Conservation (phyloP, 2,113 vertebrate species). For the human region DNA sequence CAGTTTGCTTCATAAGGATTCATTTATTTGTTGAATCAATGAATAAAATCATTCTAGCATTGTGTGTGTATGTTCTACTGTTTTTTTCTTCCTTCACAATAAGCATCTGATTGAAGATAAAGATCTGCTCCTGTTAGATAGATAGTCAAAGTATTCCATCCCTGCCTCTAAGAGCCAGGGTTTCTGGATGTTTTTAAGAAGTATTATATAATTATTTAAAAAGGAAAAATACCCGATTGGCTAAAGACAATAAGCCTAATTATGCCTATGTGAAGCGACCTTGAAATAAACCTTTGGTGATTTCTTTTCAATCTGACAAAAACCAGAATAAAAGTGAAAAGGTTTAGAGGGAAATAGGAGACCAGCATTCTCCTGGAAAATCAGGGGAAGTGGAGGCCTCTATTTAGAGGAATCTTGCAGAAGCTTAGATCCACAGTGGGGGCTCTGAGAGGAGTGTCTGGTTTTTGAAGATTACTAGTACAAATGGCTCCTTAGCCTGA, state of each 20-base stretch:
- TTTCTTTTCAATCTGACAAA: conserved; percentile 38
- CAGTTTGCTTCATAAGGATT: background rate
- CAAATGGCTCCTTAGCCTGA: background rate
- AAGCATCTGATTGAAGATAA: conserved; percentile 60
- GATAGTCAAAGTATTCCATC: background rate
- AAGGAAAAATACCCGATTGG: background rate
- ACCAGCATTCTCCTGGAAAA: background rate
- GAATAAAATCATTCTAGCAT: conserved; percentile 39
- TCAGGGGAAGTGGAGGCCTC: background rate
- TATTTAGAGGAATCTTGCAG: background rate
- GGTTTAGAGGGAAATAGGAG: background rate
- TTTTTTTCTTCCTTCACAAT: conserved; percentile 52
- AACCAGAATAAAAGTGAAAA: conserved; percentile 1
- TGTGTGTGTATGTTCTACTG: background rate
- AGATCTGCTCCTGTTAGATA: conserved; percentile 10
- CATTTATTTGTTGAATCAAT: conserved; percentile 17
- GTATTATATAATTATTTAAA: conserved; percentile 42
- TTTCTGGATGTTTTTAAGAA: conserved; percentile 51
- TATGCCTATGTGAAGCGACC: conserved; percentile 35
- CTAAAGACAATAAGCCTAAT: conserved; percentile 64
- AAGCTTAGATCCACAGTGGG: background rate
- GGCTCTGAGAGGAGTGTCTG: background rate
- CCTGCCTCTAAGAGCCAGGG: conserved; percentile 23
- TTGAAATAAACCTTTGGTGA: conserved; percentile 56
- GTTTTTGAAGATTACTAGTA: background rate